Percentiles rank a stretch among this genome's conserved stretches.
Evolutionary conservation across 2,797 vertebrate genomes (phyloP).

Genomic region (Ctenopoma kingsleyae): DNA sequence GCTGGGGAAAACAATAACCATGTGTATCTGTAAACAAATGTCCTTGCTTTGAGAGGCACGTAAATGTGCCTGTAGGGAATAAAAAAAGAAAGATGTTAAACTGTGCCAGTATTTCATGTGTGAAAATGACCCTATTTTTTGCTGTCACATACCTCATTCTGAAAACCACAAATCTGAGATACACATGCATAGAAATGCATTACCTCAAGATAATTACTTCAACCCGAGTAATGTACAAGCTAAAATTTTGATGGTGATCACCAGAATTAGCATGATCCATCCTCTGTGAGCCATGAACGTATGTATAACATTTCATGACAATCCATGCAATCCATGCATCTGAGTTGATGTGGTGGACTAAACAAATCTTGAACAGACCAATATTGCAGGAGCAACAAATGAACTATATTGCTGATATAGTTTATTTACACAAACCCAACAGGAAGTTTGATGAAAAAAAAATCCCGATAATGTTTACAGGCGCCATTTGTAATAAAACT

Average conservation of each 20-base stretch:
- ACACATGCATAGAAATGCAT: too few relatives aligned
- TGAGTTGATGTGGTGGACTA: not conserved
- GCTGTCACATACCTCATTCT: not conserved
- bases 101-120: conserved; percentile 17
- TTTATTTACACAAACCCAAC: not conserved
- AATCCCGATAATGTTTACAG: not conserved
- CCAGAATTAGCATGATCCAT: not conserved
- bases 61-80: conserved; percentile 38
- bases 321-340: not conserved
- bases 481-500: not conserved
- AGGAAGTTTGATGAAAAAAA: not conserved
- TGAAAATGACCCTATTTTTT: conserved; percentile 6
- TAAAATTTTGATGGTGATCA: not conserved
- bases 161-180: not conserved
- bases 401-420: not conserved
- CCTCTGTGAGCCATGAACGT: too few relatives aligned
- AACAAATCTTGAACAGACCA: not conserved
- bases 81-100: conserved; percentile 11
- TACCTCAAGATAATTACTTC: too few relatives aligned
- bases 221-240: not conserved
- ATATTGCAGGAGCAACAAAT: not conserved
- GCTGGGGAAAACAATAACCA: conserved; percentile 52
- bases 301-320: too few relatives aligned
- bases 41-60: conserved; percentile 28
- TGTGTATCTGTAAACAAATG: conserved; percentile 44